Conservation (phyloP, 2,113 vertebrate species). For the Phylloscopus trochilus region DNA sequence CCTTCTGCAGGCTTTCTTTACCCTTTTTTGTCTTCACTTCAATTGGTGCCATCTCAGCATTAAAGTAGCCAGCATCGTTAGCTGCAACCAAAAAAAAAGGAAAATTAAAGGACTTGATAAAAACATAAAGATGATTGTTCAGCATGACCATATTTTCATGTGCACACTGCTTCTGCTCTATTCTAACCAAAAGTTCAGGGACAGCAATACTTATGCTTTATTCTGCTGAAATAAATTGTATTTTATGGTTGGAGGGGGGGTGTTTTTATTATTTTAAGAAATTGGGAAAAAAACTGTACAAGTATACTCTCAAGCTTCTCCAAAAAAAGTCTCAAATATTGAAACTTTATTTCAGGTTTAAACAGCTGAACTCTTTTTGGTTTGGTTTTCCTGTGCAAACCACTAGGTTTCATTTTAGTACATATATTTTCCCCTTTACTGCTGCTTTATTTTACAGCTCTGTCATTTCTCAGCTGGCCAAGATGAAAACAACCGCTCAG, state of each 20-base stretch:
- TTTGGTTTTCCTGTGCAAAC: neutral
- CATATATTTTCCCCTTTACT: neutral
- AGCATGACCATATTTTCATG: neutral
- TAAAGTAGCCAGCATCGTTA: slow-evolving; percentile 85
- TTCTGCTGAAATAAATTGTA: neutral
- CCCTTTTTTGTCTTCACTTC: slow-evolving; percentile 92
- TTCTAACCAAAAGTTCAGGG: neutral
- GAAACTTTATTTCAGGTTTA: neutral
- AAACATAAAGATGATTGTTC: neutral
- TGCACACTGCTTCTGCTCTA: neutral
- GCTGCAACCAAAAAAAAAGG: slow-evolving; percentile 69
- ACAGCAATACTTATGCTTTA: neutral
- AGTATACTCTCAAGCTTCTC: neutral
- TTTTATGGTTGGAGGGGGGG: neutral
- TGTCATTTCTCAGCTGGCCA: neutral
- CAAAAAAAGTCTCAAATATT: neutral
- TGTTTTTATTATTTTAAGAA: neutral
- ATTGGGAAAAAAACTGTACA: neutral
- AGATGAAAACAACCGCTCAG: neutral
- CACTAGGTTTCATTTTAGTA: neutral
- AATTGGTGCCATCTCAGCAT: slow-evolving; percentile 88
- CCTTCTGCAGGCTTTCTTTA: slow-evolving; percentile 83
- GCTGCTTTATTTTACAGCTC: neutral
- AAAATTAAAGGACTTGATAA: neutral
- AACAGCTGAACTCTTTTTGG: neutral